phyloP scores from a whole-genome alignment of 1,140 invertebrate species.

The Ephestia elutella region DNA sequence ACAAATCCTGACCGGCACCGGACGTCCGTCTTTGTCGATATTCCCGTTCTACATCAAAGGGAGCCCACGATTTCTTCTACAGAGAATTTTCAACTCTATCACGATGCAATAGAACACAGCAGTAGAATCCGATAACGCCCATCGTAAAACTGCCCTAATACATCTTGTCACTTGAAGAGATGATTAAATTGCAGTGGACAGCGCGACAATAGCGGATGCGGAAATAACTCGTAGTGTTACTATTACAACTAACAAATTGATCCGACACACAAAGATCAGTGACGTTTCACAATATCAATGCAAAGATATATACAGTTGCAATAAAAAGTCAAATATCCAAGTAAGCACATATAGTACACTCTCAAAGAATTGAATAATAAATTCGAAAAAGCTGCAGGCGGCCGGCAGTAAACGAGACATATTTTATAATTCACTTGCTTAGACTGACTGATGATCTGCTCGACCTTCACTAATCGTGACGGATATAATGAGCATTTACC shows the following conservation, averaged over 20 bases:
- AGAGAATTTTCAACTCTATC: constrained; percentile 55
- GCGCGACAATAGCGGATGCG: constrained; percentile 44
- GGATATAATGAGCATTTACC: constrained; percentile 26
- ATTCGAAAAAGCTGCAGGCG: constrained; percentile 7
- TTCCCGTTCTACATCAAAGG: constrained; percentile 72
- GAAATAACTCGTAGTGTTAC: constrained; percentile 45
- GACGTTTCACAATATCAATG: no score
- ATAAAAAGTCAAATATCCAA: no score
- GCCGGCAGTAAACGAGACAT: no score
- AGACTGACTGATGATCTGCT: constrained; percentile 15
- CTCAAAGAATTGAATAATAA: not conserved
- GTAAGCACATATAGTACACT: no score
- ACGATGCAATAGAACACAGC: not conserved
- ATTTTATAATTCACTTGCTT: constrained; percentile 4
- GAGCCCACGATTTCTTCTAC: constrained; percentile 32
- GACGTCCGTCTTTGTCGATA: constrained; percentile 73
- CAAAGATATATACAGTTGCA: no score
- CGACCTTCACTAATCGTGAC: constrained; percentile 17
- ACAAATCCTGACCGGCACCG: constrained; percentile 72
- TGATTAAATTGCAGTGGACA: constrained; percentile 61
- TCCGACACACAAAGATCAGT: not conserved
- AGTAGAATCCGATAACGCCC: constrained; percentile 12
- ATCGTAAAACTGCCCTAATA: constrained; percentile 55
- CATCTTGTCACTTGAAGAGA: constrained; percentile 52
- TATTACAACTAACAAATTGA: constrained; percentile 19